Evolutionary conservation across 2,797 vertebrate genomes (phyloP), one percentile per base, ranked within the genome.

Genomic region (Ctenopoma kingsleyae): DNA sequence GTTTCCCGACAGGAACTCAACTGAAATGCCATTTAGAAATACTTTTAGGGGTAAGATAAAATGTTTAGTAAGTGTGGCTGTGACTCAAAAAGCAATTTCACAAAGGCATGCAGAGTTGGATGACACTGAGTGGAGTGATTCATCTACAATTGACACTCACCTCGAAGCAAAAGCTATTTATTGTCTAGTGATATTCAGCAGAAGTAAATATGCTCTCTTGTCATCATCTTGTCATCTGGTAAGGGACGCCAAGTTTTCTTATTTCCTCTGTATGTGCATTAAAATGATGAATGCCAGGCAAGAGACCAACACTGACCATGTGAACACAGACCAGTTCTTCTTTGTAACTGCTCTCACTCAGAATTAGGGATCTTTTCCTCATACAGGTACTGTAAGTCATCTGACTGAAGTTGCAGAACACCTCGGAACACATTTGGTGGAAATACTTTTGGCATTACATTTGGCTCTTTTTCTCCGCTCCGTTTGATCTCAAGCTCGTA

Each of bases 401-500:
- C 68, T 62, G 54, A 76, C 53, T 74, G 50, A 80, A 85, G 80
- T 57, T 72, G 47, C 61, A 57, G 74, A 80, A 74, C 82, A 83
- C 89, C 72, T 40, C 56, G 38, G 54, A 74, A 82, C 73, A 85
- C 80, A 80, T 80, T 77, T 66, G 60, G 75, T 78, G 50, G 71
- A 90, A 90, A 79, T 83, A 81, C 80, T 82, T 85, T 87, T 88
- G 85, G 78, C 71, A 80, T 90, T 83, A 81, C 81, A 85, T 88
- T 82, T 82, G 71, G 66, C 74, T 86, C 77, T 86, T 85, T 85
- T 89, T 84, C 75, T 71, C 66, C 53, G 69, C 79, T 82, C 71
- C 65, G 78, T 93, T 89, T 94, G 89, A 94, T 94, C 86, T 91
- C 59, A 56, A 86, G 85, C 85, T 87, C 86, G 78, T 85, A 83